Evolutionary conservation across 2,888 invertebrate genomes (phyloP).

Genomic region (Nomada ruficornis): DNA sequence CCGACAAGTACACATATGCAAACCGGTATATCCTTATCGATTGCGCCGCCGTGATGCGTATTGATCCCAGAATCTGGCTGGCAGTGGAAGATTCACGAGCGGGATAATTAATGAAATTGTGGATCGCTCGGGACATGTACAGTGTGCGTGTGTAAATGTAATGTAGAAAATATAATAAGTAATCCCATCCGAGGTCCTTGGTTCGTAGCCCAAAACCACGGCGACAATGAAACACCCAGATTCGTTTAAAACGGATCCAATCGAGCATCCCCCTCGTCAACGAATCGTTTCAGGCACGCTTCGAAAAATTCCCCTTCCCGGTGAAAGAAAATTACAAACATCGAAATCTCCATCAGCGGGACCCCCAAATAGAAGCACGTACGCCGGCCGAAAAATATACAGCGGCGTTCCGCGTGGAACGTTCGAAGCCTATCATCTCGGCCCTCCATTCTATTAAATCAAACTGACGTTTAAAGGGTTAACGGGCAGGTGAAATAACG

Average conservation of each 20-base stretch:
- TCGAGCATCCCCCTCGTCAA: not conserved
- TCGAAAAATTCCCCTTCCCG: too few species aligned
- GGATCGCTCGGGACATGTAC: too few species aligned
- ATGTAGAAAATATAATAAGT: too few species aligned
- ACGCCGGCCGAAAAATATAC: conserved; percentile 14
- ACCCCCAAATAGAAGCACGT: conserved; percentile 27
- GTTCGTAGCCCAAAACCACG: too few species aligned
- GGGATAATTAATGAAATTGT: too few species aligned
- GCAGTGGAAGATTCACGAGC: too few species aligned
- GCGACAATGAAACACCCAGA: too few species aligned
- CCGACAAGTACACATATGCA: conserved; percentile 53
- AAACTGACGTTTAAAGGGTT: conserved; percentile 25
- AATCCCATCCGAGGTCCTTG: too few species aligned
- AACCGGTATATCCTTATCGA: conserved; percentile 64
- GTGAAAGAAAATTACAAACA: not conserved
- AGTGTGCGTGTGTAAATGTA: too few species aligned
- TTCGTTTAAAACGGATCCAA: too few species aligned
- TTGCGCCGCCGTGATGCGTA: conserved; percentile 46
- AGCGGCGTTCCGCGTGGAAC: not conserved
- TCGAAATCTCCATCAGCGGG: not conserved
- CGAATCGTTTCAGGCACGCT: not conserved
- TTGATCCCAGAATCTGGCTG: conserved; percentile 2
- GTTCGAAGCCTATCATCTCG: conserved; percentile 31
- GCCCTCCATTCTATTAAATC: conserved; percentile 45
- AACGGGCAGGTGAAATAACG: conserved; percentile 10